A percentile compares a stretch with the other conserved stretches of the same genome.
phyloP scores from a whole-genome alignment of 92 coral and sea anemone genomes.

The Siderastrea siderea region DNA sequence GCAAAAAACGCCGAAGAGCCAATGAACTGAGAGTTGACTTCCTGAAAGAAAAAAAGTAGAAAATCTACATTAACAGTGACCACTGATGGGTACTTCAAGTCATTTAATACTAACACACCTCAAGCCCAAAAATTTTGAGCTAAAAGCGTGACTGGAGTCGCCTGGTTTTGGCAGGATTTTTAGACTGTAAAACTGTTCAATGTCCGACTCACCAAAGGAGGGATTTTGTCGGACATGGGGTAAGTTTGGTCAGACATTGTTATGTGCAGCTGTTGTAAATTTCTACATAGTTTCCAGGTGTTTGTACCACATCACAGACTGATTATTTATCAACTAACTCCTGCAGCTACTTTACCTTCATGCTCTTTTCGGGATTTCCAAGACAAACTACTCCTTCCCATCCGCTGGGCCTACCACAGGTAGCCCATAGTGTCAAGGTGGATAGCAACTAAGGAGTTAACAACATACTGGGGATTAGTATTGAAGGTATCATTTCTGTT shows the following conservation, averaged over 20 bases:
- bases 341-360: conserved; percentile 6
- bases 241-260: too few relatives aligned
- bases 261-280: too few relatives aligned
- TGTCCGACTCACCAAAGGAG: too few relatives aligned
- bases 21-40: conserved; percentile 50
- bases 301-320: too few relatives aligned
- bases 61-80: not conserved
- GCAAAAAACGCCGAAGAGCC: conserved; percentile 64
- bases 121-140: too few relatives aligned
- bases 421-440: conserved; percentile 75
- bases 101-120: too few relatives aligned
- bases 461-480: not conserved
- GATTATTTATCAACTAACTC: too few relatives aligned
- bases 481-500: not conserved
- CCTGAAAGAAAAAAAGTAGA: not conserved
- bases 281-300: too few relatives aligned
- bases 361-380: conserved; percentile 68
- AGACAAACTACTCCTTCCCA: conserved; percentile 81
- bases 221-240: too few relatives aligned
- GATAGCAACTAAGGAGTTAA: conserved; percentile 36
- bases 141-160: too few relatives aligned
- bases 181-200: too few relatives aligned
- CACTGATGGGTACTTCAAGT: not conserved
- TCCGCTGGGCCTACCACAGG: conserved; percentile 77
- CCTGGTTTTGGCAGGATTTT: too few relatives aligned